phyloP scores from a whole-genome alignment of 2,797 vertebrate species.

The Clarias fuscus region DNA sequence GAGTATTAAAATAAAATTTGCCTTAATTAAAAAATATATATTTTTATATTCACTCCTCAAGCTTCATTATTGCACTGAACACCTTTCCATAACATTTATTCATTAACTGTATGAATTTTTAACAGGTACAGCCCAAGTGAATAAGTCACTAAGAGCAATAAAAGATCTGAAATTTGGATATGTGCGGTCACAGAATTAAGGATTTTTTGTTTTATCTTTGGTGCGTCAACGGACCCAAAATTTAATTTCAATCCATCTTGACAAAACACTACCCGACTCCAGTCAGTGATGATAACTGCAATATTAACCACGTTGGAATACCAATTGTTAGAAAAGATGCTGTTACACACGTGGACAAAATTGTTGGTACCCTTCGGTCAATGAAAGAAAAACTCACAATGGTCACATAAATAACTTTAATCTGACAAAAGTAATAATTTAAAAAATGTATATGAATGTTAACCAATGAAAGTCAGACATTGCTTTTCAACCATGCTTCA shows the following conservation, averaged over 20 bases:
- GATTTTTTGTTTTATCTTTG: not conserved
- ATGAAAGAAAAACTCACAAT: too few species aligned
- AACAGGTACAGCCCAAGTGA: not conserved
- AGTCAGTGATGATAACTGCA: not conserved
- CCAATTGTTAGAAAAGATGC: constrained; percentile 9
- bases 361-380: too few species aligned
- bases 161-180: not conserved
- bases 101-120: not conserved
- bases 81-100: constrained; percentile 10
- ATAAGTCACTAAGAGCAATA: not conserved
- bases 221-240: not conserved
- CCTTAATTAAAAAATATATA: not conserved
- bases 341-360: too few species aligned
- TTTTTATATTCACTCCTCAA: not conserved
- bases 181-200: not conserved
- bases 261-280: not conserved
- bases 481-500: too few species aligned
- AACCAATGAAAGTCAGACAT: too few species aligned
- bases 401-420: too few species aligned
- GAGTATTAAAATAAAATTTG: not conserved
- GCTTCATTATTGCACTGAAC: not conserved
- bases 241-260: not conserved
- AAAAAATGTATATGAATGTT: too few species aligned
- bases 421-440: too few species aligned
- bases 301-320: not conserved